Base-by-base conservation (phyloP, 2,888 invertebrate genomes). In the Lissocephala sabroskyi region DNA sequence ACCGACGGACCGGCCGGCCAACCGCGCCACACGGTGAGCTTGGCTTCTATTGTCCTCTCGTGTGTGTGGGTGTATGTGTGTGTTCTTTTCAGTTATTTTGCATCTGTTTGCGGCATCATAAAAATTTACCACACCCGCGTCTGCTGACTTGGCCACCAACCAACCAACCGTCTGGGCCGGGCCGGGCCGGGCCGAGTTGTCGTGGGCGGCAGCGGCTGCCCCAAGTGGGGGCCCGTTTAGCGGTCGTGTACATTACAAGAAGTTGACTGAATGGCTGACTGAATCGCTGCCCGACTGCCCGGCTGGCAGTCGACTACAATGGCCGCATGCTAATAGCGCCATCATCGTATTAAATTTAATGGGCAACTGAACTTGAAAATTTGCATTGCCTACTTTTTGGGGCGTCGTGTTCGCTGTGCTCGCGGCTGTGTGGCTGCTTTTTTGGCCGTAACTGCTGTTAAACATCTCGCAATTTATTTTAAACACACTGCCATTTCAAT, bases 101-200 rank as follows among this genome's bases (percentile, higher is more conserved):
- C 73, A 70, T 71, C 71, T 71, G 71, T 71, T 71, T 73, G 73
- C 73, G 71, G 71, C 71, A 71, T 66, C 65, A 71, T 73, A 71
- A 70, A 71, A 71, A 71, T 70, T 58, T 67, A 70, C 70, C 66
- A 68, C 66, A 66, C 62, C 66, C 66, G 73, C 63, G 68, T 67
- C 67, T 67, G 67, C 37, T 41, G 13, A 13, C 40, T 37, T 49
- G 17, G 11, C 10, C n/a, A 16, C n/a, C 7, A 3, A 11, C 11
- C 10, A 14, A 6, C 6, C 19, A n/a, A n/a, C n/a, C n/a, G n/a
- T n/a, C n/a, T n/a, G n/a, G n/a, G n/a, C n/a, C n/a, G n/a, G n/a
- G n/a, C n/a, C n/a, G n/a, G n/a, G n/a, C n/a, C n/a, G n/a, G n/a
- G n/a, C n/a, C n/a, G n/a, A n/a, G n/a, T n/a, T n/a, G n/a, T n/a